These are phyloP conservation scores for Dasypus novemcinctus DNA, from an alignment of 2,113 vertebrate species.

Conservation along the genomic window DNA sequence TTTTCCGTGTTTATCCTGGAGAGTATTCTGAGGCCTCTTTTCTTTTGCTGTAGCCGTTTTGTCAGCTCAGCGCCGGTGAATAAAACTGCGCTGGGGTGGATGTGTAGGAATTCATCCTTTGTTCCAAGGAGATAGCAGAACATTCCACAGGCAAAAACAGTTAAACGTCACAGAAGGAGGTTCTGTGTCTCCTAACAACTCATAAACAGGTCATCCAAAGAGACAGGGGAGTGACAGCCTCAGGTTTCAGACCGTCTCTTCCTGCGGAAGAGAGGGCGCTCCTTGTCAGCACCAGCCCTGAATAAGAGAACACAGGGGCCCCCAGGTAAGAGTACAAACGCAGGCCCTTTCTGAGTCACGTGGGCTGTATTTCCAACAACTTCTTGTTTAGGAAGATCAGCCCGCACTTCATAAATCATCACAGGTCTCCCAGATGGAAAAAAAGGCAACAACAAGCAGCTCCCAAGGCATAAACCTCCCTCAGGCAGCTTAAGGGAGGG, in stretches of 20 bases:
- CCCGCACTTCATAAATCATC: slow-evolving; percentile 62
- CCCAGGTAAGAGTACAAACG: no score
- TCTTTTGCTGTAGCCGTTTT: neutral
- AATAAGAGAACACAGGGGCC: fast-evolving
- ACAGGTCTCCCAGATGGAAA: neutral
- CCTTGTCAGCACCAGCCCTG: fast-evolving
- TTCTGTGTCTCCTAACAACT: neutral
- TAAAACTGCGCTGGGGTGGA: fast-evolving
- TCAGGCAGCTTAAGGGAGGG: neutral
- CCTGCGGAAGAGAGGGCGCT: neutral
- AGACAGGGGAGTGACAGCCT: neutral
- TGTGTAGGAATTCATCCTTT: neutral
- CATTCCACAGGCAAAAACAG: neutral
- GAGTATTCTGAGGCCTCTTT: neutral
- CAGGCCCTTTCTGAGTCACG: fast-evolving
- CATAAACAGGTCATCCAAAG: neutral
- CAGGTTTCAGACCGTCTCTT: neutral
- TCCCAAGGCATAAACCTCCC: slow-evolving; percentile 9
- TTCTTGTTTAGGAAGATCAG: slow-evolving; percentile 34
- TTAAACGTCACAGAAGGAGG: neutral
- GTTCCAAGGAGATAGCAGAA: neutral
- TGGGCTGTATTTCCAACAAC: neutral
- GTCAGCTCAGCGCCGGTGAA: fast-evolving
- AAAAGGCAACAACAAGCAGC: neutral
- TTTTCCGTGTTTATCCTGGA: neutral